Percentiles rank a stretch among this genome's conserved stretches.
phyloP scores from a whole-genome alignment of 2,797 vertebrate genomes.

The Decapterus maruadsi region DNA sequence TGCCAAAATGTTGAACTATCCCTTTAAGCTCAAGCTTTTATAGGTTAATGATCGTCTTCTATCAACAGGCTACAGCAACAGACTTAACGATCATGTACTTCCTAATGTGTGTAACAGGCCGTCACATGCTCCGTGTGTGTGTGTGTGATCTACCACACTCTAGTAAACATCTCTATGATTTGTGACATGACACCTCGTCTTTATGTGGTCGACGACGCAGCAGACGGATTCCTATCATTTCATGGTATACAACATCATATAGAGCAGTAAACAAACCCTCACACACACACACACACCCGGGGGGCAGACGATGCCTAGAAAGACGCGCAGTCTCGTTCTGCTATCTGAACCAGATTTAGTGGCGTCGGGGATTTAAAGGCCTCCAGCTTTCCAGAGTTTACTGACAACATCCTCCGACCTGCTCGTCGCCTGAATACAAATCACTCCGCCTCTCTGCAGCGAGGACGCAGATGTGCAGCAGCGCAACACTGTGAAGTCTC shows the following conservation, averaged over 20 bases:
- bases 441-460: conserved; percentile 32
- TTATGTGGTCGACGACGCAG: too few species aligned
- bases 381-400: conserved; percentile 8
- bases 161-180: not conserved
- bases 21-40: too few species aligned
- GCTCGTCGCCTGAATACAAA: conserved; percentile 50
- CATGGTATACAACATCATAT: not conserved
- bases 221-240: not conserved
- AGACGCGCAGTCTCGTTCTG: not conserved
- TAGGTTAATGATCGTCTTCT: not conserved
- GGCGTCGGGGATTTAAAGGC: conserved; percentile 6
- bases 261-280: not conserved
- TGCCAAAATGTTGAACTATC: too few species aligned
- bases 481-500: not conserved
- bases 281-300: not conserved
- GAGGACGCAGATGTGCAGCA: conserved; percentile 49
- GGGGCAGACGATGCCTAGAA: not conserved
- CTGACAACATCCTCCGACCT: conserved; percentile 18
- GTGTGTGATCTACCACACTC: not conserved
- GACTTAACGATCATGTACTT: not conserved
- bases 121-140: not conserved
- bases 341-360: conserved; percentile 2
- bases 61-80: not conserved
- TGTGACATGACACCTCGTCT: not conserved
- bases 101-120: not conserved